Evolutionary conservation across 2,113 vertebrate genomes (phyloP).

Genomic region (Bufo bufo): DNA sequence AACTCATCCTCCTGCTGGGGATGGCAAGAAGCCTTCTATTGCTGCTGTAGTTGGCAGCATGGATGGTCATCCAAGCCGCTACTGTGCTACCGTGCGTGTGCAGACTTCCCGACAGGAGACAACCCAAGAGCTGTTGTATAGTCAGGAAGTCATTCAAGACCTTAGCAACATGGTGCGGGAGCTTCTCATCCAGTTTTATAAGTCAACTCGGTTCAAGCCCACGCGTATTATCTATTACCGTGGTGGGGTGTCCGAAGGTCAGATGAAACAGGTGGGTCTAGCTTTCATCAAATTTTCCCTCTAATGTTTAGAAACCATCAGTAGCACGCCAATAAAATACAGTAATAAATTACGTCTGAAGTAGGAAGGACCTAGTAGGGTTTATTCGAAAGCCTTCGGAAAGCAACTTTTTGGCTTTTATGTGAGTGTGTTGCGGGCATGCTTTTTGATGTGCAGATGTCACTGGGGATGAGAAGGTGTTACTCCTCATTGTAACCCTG

Average conservation of each 20-base stretch:
- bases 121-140: slow-evolving; percentile 94
- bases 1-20: slow-evolving; percentile 93
- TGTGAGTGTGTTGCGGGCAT: too few relatives aligned
- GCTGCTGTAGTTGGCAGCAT: slow-evolving; percentile 98
- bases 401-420: too few relatives aligned
- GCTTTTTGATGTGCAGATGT: too few relatives aligned
- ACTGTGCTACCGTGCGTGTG: slow-evolving; percentile 94
- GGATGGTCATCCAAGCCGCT: slow-evolving; percentile 96
- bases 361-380: too few relatives aligned
- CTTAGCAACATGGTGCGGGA: slow-evolving; percentile 97
- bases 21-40: slow-evolving; percentile 97
- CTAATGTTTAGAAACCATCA: not conserved
- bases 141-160: slow-evolving; percentile 97
- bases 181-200: slow-evolving; percentile 97
- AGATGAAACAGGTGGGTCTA: slow-evolving; percentile 93
- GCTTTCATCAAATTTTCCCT: not conserved
- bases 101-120: slow-evolving; percentile 96
- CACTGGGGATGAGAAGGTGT: too few relatives aligned
- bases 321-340: too few relatives aligned
- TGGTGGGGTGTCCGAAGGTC: slow-evolving; percentile 95
- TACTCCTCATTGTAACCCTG: too few relatives aligned
- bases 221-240: slow-evolving; percentile 98
- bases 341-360: too few relatives aligned
- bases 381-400: too few relatives aligned
- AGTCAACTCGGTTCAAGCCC: slow-evolving; percentile 97